Evolutionary conservation across 2,113 vertebrate genomes (phyloP).

Genomic region (Apteryx owenii): DNA sequence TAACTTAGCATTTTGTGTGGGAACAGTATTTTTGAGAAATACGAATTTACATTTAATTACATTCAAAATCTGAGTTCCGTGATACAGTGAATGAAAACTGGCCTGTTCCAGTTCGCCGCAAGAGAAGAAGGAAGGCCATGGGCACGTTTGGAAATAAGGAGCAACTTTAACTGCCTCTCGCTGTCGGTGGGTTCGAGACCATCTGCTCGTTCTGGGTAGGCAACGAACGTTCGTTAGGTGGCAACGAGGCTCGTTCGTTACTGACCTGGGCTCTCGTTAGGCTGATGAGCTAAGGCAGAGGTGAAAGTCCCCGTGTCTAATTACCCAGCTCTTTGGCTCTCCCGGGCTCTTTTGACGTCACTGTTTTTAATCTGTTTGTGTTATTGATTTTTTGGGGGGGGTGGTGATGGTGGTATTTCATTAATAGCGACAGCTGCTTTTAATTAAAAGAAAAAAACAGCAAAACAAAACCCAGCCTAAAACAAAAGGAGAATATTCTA

Average conservation of each 20-base stretch:
- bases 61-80: background rate
- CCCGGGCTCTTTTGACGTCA: slow-evolving; percentile 4
- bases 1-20: background rate
- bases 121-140: accelerated
- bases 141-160: background rate
- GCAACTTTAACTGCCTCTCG: background rate
- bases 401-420: background rate
- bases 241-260: accelerated
- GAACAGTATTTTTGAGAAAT: background rate
- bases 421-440: slow-evolving; percentile 68
- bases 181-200: background rate
- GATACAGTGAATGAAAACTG: background rate
- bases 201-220: background rate
- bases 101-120: background rate
- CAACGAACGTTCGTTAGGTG: background rate
- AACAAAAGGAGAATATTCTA: slow-evolving; percentile 67
- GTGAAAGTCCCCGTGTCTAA: background rate
- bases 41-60: background rate
- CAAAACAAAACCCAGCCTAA: slow-evolving; percentile 43
- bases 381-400: background rate
- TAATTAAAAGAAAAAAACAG: slow-evolving; percentile 66
- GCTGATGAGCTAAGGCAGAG: accelerated
- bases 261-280: background rate
- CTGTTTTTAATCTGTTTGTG: slow-evolving; percentile 23
- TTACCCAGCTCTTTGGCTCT: background rate